These are phyloP conservation scores for Hylaeus volcanicus DNA, from an alignment of 1,140 invertebrate genomes.

Conservation along the genomic window DNA sequence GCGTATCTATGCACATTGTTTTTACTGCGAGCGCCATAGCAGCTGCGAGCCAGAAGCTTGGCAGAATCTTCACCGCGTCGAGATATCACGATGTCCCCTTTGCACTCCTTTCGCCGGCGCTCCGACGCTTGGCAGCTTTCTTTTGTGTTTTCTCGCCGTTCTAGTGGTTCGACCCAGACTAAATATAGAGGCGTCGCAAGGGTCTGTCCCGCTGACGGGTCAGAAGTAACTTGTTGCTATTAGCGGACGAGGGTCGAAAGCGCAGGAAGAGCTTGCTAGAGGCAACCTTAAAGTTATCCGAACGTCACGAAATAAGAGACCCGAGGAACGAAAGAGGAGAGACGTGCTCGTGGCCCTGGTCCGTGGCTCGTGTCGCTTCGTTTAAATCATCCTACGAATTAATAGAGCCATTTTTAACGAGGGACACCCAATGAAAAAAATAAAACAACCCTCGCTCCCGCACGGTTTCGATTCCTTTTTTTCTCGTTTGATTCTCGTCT, in stretches of 20 bases:
- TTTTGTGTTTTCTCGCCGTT: conserved; percentile 65
- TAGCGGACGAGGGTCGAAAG: conserved; percentile 66
- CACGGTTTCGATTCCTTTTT: not conserved
- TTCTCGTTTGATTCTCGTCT: not conserved
- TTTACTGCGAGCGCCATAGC: conserved; percentile 30
- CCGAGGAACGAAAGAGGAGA: no score
- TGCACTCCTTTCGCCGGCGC: conserved; percentile 35
- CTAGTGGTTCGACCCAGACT: conserved; percentile 62
- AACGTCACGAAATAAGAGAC: conserved; percentile 17
- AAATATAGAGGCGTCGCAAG: conserved; percentile 66
- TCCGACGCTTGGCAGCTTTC: conserved; percentile 37
- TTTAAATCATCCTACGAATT: conserved; percentile 22
- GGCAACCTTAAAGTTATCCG: conserved; percentile 46
- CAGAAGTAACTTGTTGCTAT: conserved; percentile 72
- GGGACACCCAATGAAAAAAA: not conserved
- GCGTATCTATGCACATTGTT: conserved; percentile 36
- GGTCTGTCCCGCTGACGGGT: conserved; percentile 64
- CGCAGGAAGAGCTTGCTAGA: conserved; percentile 46
- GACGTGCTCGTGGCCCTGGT: not conserved
- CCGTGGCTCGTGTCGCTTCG: not conserved
- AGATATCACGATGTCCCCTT: conserved; percentile 54
- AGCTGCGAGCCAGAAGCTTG: conserved; percentile 59
- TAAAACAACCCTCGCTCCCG: not conserved
- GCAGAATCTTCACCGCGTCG: conserved; percentile 40
- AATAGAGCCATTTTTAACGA: conserved; percentile 19